Percentiles rank a stretch among this genome's conserved stretches.
phyloP scores from a whole-genome alignment of 1,140 invertebrate species.

The Eciton burchellii region DNA sequence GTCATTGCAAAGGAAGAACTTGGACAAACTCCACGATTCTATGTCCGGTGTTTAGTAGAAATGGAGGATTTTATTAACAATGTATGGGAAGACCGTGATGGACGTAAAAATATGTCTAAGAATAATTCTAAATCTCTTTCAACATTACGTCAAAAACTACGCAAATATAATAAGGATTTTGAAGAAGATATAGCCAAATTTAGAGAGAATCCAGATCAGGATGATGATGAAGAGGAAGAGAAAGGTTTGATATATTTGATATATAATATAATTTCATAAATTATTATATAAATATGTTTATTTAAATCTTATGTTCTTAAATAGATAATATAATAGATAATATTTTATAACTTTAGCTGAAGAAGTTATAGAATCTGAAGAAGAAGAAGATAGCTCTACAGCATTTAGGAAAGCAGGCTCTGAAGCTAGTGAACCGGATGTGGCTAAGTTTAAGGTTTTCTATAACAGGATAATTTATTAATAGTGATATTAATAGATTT shows the following conservation, averaged over 20 bases:
- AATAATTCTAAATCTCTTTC: conserved; percentile 97
- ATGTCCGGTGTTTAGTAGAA: conserved; percentile 95
- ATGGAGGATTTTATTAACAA: conserved; percentile 98
- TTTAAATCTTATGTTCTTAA: conserved; percentile 6
- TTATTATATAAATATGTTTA: conserved; percentile 1
- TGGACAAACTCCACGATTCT: conserved; percentile 96
- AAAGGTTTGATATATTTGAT: conserved; percentile 88
- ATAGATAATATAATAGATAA: conserved; percentile 13
- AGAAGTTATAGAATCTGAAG: conserved; percentile 86
- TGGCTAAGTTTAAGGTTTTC: conserved; percentile 85
- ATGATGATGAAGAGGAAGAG: conserved; percentile 94
- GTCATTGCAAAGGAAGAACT: conserved; percentile 97
- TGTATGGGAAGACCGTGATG: conserved; percentile 94
- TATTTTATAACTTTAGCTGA: conserved; percentile 74
- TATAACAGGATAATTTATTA: no score
- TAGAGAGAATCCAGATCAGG: conserved; percentile 95
- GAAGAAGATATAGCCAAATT: conserved; percentile 95
- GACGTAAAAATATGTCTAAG: conserved; percentile 94
- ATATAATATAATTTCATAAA: no score
- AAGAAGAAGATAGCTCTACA: conserved; percentile 83
- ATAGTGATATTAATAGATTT: no score
- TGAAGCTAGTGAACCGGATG: conserved; percentile 83
- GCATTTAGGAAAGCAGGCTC: conserved; percentile 85
- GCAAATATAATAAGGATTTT: conserved; percentile 98
- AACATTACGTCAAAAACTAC: conserved; percentile 96